Evolutionary conservation across 2,113 vertebrate species (phyloP).

Genomic region (Gasterosteus aculeatus): DNA sequence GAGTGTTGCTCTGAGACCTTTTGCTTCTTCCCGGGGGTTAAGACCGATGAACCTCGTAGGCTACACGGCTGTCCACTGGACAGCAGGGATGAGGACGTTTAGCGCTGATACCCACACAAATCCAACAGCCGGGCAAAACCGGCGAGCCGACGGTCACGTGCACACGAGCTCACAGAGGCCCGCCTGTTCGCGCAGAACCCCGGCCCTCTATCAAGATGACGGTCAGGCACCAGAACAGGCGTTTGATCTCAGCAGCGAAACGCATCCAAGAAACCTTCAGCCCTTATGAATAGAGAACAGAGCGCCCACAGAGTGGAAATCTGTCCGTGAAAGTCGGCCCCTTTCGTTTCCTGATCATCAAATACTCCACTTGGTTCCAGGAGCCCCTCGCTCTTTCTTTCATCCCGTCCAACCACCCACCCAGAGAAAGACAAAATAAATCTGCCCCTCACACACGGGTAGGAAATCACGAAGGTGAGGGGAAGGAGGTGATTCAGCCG

Average conservation of each 20-base stretch:
- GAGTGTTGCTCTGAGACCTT: slow-evolving; percentile 36
- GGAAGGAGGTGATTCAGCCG: slow-evolving; percentile 2
- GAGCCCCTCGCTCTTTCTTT: slow-evolving; percentile 38
- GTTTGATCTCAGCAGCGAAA: slow-evolving; percentile 51
- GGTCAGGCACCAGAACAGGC: slow-evolving; percentile 54
- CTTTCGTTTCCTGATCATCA: slow-evolving; percentile 66
- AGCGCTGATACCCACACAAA: slow-evolving; percentile 15
- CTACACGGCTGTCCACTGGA: slow-evolving; percentile 16
- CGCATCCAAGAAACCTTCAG: slow-evolving; percentile 67
- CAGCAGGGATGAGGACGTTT: slow-evolving; percentile 20
- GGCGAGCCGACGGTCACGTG: slow-evolving; percentile 24
- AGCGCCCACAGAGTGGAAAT: slow-evolving; percentile 60
- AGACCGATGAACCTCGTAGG: slow-evolving; percentile 46
- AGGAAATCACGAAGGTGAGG: slow-evolving; percentile 25
- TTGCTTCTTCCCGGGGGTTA: slow-evolving; percentile 43
- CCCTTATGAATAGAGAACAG: slow-evolving; percentile 69
- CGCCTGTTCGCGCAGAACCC: slow-evolving; percentile 53
- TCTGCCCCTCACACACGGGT: slow-evolving; percentile 27
- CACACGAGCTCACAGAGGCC: slow-evolving; percentile 53
- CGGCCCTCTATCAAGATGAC: slow-evolving; percentile 57
- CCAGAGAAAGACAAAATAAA: slow-evolving; percentile 6
- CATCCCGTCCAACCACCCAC: slow-evolving; percentile 47
- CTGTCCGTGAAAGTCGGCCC: slow-evolving; percentile 54
- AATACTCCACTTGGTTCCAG: slow-evolving; percentile 51
- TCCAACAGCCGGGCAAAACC: slow-evolving; percentile 21